Conservation (phyloP, 2,888 invertebrate genomes). For the Scrobipalpa costella region DNA sequence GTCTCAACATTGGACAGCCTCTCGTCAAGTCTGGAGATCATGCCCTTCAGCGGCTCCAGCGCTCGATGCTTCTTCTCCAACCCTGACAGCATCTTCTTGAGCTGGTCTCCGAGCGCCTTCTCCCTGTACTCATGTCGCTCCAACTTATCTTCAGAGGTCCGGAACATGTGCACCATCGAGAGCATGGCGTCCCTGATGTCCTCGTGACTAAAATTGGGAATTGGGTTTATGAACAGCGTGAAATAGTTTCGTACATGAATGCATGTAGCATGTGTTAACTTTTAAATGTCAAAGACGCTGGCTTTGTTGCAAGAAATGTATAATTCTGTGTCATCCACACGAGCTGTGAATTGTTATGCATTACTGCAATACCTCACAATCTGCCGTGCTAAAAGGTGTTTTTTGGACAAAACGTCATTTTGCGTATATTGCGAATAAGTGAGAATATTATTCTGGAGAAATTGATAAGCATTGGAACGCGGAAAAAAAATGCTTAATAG, state of each 20-base stretch:
- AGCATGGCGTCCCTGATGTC: constrained; percentile 90
- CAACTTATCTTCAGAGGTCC: constrained; percentile 89
- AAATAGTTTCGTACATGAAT: neutral
- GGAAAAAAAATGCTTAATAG: no score
- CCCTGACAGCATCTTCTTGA: constrained; percentile 86
- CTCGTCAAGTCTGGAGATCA: constrained; percentile 87
- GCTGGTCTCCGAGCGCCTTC: constrained; percentile 87
- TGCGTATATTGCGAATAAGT: no score
- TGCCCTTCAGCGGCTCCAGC: constrained; percentile 85
- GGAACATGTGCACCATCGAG: constrained; percentile 89
- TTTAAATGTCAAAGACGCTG: constrained; percentile 3
- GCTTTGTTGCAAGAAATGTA: neutral
- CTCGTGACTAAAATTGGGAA: constrained; percentile 76
- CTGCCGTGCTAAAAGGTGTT: no score
- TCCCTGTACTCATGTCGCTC: constrained; percentile 92
- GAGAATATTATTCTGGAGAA: no score
- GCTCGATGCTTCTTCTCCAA: constrained; percentile 87
- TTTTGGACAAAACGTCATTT: no score
- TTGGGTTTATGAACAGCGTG: constrained; percentile 20
- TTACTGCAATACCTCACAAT: neutral
- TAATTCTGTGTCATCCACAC: neutral
- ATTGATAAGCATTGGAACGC: no score
- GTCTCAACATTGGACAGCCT: constrained; percentile 89
- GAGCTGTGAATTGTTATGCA: neutral
- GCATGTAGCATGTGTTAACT: no score